These are phyloP conservation scores for Passer domesticus DNA, from an alignment of 2,113 vertebrate species.

Conservation along the genomic window DNA sequence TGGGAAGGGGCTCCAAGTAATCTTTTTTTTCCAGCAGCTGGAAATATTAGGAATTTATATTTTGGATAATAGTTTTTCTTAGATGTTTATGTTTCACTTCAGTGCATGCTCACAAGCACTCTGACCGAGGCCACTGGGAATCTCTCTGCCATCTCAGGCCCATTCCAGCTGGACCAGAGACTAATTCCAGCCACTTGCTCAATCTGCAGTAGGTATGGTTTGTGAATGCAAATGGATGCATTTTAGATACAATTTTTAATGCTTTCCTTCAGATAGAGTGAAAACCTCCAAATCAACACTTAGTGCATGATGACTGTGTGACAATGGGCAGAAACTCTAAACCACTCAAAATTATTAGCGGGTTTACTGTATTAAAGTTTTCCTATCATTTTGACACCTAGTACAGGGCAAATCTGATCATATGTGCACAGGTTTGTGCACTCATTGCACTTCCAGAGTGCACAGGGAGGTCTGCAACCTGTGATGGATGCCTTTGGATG, in stretches of 20 bases:
- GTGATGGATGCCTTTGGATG: neutral
- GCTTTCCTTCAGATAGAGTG: neutral
- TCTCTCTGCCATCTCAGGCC: accelerated
- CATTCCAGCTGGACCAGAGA: neutral
- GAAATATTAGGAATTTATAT: neutral
- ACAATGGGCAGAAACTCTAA: neutral
- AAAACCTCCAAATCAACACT: neutral
- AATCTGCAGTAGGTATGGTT: neutral
- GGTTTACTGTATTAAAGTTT: neutral
- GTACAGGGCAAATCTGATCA: neutral
- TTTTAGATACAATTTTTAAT: neutral
- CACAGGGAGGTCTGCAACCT: neutral
- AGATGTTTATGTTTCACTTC: neutral
- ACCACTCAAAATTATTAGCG: neutral
- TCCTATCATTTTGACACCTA: neutral
- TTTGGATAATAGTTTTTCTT: neutral
- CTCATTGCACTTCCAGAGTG: neutral
- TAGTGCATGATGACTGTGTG: neutral
- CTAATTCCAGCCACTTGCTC: neutral
- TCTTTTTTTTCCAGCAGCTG: neutral
- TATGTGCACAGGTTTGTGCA: neutral
- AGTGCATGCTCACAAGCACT: neutral
- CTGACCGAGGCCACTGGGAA: neutral
- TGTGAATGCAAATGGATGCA: neutral
- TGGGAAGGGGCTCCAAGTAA: neutral